Percentiles rank a stretch among this genome's conserved stretches.
These are phyloP conservation scores for Pyrocoelia pectoralis DNA, from an alignment of 2,888 invertebrate species.

Conservation along the genomic window DNA sequence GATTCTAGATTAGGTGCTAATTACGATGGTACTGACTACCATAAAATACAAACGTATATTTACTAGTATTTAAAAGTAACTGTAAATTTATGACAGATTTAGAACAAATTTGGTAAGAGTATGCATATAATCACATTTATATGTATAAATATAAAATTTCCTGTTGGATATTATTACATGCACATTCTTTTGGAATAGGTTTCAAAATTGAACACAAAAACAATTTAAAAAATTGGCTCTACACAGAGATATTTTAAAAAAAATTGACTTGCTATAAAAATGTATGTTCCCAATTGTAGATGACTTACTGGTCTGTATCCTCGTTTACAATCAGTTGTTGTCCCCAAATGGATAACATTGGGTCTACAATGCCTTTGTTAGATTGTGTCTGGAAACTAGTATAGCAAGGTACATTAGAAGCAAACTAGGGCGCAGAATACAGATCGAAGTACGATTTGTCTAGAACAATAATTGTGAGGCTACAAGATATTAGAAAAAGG, in stretches of 20 bases:
- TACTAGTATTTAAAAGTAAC: not conserved
- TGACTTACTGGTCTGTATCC: slow-evolving; percentile 95
- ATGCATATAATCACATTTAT: not conserved
- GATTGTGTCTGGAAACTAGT: slow-evolving; percentile 83
- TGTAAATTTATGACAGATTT: not conserved
- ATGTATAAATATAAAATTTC: not conserved
- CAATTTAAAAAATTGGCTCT: not conserved
- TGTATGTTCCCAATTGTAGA: slow-evolving; percentile 24
- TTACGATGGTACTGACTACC: not conserved
- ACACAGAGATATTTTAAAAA: not conserved
- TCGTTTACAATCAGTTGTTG: slow-evolving; percentile 97
- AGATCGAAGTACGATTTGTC: slow-evolving; percentile 45
- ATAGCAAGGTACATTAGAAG: slow-evolving; percentile 58
- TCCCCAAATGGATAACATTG: slow-evolving; percentile 98
- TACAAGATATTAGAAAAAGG: slow-evolving; percentile 41
- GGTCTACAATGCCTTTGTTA: slow-evolving; percentile 97
- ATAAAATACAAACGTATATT: slow-evolving; percentile 21
- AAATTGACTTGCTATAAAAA: slow-evolving; percentile 22
- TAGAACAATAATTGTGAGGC: slow-evolving; percentile 33
- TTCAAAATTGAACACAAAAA: not conserved
- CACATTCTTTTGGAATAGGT: not conserved
- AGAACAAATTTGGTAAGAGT: not conserved
- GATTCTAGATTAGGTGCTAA: not conserved
- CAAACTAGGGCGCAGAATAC: slow-evolving; percentile 51
- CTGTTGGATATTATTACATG: slow-evolving; percentile 1